Evolutionary conservation across 2,113 vertebrate species (phyloP), one percentile per base, ranked within the genome.

Genomic region (Halichoerus grypus): DNA sequence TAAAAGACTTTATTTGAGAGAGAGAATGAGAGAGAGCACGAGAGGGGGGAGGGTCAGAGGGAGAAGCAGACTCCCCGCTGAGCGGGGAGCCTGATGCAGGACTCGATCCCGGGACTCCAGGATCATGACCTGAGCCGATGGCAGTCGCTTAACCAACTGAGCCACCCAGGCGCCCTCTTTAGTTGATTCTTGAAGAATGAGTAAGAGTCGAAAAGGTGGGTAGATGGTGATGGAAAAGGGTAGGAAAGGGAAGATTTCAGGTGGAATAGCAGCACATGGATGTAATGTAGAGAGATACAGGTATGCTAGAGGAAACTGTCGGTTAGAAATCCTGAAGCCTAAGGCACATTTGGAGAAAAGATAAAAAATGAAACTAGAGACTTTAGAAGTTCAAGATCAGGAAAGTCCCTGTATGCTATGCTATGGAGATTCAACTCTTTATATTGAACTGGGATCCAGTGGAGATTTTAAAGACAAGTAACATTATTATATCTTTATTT

Each of bases 111-210:
- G 39, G 39, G 39, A 42, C 39, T 42, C 39, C 39, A 42, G 39
- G 39, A 42, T 42, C 39, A 42, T 42, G 39, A 5, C 39, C 39
- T 39, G 39, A 39, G 39, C 39, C 39, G 39, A 39, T 39, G 39
- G 4, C 39, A 42, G 39, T 42, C 39, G 4, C 39, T 42, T 42
- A 42, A 42, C 39, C 39, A 42, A 42, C 39, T 4, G 39, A 42
- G 39, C 39, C 39, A 42, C 39, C 39, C 39, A 42, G 39, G 39
- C 39, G 5, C 39, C 39, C 39, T 42, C 39, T 95, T n/a, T 9
- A 94, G 55, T 72, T 91, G n/a, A 82, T 19, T 42, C 49, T 79
- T 84, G 10, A 96, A 80, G 8, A 24, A 31, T 71, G 19, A 57
- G 16, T 72, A 91, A 31, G 26, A 21, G 12, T 81, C 63, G 1